Conservation (phyloP, 2,888 invertebrate species). For the Microchrysa polita region DNA sequence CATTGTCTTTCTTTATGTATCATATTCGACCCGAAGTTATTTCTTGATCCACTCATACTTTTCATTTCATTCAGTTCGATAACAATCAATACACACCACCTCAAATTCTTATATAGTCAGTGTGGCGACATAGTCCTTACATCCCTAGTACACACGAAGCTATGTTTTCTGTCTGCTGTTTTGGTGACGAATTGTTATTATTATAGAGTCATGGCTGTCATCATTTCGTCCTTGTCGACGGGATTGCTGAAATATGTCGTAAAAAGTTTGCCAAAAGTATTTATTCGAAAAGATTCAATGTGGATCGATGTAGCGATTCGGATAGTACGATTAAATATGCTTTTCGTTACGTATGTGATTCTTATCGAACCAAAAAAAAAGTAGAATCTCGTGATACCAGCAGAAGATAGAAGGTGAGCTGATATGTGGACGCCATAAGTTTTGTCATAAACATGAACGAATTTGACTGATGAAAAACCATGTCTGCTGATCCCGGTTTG, state of each 20-base stretch:
- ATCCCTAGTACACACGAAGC: neutral
- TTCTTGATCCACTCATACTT: neutral
- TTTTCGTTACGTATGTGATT: too few relatives aligned
- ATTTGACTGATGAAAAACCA: too few relatives aligned
- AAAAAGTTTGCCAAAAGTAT: slow-evolving; percentile 4
- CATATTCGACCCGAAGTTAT: too few relatives aligned
- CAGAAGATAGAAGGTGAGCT: too few relatives aligned
- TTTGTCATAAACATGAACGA: too few relatives aligned
- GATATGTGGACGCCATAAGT: too few relatives aligned
- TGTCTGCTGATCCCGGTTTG: too few relatives aligned
- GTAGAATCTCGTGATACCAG: too few relatives aligned
- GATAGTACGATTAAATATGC: too few relatives aligned
- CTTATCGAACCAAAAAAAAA: too few relatives aligned
- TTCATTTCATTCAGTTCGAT: slow-evolving; percentile 19
- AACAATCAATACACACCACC: neutral
- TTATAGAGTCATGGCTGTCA: slow-evolving; percentile 6
- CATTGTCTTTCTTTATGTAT: slow-evolving; percentile 10
- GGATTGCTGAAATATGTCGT: slow-evolving; percentile 5
- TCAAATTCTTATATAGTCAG: slow-evolving; percentile 15
- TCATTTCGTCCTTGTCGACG: slow-evolving; percentile 9
- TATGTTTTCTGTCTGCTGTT: neutral
- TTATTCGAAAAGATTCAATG: neutral
- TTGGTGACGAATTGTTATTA: slow-evolving; percentile 1
- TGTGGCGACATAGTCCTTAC: slow-evolving; percentile 23
- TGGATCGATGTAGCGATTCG: neutral